Conservation (phyloP, 2,797 vertebrate species). For the Chelon auratus region DNA sequence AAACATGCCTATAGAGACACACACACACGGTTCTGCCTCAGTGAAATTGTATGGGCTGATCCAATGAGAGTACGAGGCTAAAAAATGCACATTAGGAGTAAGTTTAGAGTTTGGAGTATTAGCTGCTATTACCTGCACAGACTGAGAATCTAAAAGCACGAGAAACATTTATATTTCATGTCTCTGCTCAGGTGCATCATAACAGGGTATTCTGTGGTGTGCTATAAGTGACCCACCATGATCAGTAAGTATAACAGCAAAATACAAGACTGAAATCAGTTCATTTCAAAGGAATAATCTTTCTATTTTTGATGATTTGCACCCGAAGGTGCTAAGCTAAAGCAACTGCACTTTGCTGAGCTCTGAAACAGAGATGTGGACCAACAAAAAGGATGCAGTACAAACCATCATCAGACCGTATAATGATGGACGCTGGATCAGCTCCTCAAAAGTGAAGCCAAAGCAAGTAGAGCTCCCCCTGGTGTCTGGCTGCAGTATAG, state of each 20-base stretch:
- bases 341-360: neutral
- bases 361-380: too few species aligned
- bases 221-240: too few species aligned
- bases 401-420: too few species aligned
- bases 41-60: conserved; percentile 15
- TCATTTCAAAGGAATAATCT: too few species aligned
- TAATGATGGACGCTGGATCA: too few species aligned
- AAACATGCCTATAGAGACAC: neutral
- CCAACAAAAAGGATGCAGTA: too few species aligned
- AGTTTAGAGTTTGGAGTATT: neutral
- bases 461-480: too few species aligned
- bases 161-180: neutral
- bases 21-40: conserved; percentile 18
- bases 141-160: neutral
- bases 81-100: conserved; percentile 4
- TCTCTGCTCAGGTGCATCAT: neutral
- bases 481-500: too few species aligned
- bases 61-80: neutral
- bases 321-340: too few species aligned
- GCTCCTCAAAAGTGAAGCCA: too few species aligned
- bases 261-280: neutral
- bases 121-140: neutral
- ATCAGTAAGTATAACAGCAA: neutral
- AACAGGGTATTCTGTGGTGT: too few species aligned
- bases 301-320: too few species aligned